Conservation (phyloP, 2,888 invertebrate species). For the Alloplasta piceator region DNA sequence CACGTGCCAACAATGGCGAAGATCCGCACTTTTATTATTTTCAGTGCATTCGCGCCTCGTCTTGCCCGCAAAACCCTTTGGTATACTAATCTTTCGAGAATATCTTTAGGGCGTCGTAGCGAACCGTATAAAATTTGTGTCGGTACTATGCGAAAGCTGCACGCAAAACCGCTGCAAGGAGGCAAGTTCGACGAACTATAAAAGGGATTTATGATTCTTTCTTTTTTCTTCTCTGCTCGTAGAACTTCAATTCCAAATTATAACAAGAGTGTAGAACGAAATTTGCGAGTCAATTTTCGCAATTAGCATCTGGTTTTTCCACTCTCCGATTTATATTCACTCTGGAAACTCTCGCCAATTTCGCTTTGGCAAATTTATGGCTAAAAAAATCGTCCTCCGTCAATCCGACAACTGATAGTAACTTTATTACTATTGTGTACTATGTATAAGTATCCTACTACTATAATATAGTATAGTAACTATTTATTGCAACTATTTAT, state of each 20-base stretch:
- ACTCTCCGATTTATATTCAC: too few relatives aligned
- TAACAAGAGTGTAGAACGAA: conserved; percentile 1
- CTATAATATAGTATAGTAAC: too few relatives aligned
- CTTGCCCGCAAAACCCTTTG: conserved; percentile 41
- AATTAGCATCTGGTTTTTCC: conserved; percentile 10
- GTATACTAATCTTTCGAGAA: conserved; percentile 18
- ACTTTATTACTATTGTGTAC: too few relatives aligned
- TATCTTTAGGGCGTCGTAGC: conserved; percentile 36
- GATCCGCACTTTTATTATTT: conserved; percentile 51
- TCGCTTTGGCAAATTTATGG: too few relatives aligned
- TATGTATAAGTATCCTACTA: too few relatives aligned
- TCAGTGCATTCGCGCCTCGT: neutral
- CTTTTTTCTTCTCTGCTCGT: neutral
- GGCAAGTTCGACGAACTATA: neutral
- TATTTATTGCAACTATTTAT: too few relatives aligned
- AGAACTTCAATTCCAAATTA: neutral
- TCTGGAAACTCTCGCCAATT: too few relatives aligned
- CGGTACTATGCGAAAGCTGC: conserved; percentile 40
- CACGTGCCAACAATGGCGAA: conserved; percentile 47
- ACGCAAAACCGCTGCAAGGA: conserved; percentile 39
- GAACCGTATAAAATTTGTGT: conserved; percentile 47
- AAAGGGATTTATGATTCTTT: neutral
- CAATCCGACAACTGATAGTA: too few relatives aligned
- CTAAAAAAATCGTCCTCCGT: too few relatives aligned
- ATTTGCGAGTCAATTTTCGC: conserved; percentile 37